phyloP scores from a whole-genome alignment of 1,140 invertebrate genomes.

The Paracyclopina nana region DNA sequence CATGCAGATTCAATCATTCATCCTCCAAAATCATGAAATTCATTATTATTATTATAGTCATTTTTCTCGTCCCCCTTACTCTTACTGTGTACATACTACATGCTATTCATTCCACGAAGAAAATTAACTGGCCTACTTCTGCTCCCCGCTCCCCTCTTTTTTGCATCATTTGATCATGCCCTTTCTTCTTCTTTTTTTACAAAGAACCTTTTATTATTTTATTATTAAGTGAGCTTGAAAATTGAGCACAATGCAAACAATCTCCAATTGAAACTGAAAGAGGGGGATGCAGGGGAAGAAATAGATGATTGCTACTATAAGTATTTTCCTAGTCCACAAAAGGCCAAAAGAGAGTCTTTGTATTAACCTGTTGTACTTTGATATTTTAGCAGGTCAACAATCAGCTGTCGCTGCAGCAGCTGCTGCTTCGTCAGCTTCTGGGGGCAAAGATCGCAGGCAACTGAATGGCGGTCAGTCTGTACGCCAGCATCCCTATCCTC shows the following conservation, averaged over 20 bases:
- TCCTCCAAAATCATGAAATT: slow-evolving; percentile 8
- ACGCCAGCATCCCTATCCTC: not conserved
- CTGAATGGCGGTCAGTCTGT: not conserved
- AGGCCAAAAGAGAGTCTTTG: not conserved
- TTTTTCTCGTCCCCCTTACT: not conserved
- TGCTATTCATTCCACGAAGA: too few species aligned
- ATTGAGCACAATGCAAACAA: not conserved
- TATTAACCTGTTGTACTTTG: not conserved
- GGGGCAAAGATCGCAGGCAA: slow-evolving; percentile 1
- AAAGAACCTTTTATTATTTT: too few species aligned
- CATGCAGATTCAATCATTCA: slow-evolving; percentile 6
- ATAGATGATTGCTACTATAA: not conserved
- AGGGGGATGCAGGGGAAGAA: slow-evolving; percentile 2
- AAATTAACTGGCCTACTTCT: too few species aligned
- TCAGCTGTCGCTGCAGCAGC: not conserved
- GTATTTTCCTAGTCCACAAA: not conserved
- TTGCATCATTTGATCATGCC: too few species aligned
- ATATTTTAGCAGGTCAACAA: not conserved
- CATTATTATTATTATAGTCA: too few species aligned
- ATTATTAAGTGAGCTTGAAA: too few species aligned
- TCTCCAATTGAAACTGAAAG: slow-evolving; percentile 1
- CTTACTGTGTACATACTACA: too few species aligned
- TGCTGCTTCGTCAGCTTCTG: slow-evolving; percentile 5
- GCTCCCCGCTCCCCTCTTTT: too few species aligned
- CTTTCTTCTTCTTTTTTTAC: too few species aligned